Conservation (phyloP, 2,888 invertebrate species). For the Drosophila pullipes region DNA sequence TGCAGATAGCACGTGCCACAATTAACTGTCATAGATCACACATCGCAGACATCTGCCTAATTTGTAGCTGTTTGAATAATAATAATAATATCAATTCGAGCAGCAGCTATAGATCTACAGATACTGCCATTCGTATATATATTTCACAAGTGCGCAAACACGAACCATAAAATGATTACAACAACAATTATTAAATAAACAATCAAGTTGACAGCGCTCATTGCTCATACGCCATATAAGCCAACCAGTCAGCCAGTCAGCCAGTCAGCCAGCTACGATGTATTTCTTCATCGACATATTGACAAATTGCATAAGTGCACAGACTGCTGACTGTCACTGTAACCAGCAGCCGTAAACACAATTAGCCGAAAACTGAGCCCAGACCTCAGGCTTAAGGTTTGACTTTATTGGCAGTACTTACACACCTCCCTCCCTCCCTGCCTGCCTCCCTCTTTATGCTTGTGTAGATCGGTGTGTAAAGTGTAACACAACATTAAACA, state of each 20-base stretch:
- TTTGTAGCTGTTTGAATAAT: constrained; percentile 51
- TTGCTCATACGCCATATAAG: constrained; percentile 34
- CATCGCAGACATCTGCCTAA: constrained; percentile 44
- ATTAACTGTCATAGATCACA: constrained; percentile 2
- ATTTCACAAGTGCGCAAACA: constrained; percentile 6
- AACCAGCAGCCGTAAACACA: constrained; percentile 37
- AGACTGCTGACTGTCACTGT: constrained; percentile 48
- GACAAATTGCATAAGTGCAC: constrained; percentile 56
- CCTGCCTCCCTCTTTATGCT: not conserved
- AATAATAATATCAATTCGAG: constrained; percentile 2
- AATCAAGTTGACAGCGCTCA: constrained; percentile 13
- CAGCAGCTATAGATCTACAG: not conserved
- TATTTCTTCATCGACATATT: constrained; percentile 46
- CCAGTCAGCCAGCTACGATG: constrained; percentile 1
- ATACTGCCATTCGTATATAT: not conserved
- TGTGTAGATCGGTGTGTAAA: constrained; percentile 65
- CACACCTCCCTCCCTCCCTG: not conserved
- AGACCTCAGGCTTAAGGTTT: constrained; percentile 11
- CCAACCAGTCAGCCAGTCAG: not conserved
- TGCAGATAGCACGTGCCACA: constrained; percentile 27
- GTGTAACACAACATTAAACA: constrained; percentile 80
- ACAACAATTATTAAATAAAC: constrained; percentile 31
- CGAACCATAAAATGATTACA: constrained; percentile 15
- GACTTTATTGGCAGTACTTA: constrained; percentile 35
- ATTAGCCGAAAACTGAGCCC: constrained; percentile 40